Conservation (phyloP, 2,797 vertebrate genomes). For the Amazonetta brasiliensis region DNA sequence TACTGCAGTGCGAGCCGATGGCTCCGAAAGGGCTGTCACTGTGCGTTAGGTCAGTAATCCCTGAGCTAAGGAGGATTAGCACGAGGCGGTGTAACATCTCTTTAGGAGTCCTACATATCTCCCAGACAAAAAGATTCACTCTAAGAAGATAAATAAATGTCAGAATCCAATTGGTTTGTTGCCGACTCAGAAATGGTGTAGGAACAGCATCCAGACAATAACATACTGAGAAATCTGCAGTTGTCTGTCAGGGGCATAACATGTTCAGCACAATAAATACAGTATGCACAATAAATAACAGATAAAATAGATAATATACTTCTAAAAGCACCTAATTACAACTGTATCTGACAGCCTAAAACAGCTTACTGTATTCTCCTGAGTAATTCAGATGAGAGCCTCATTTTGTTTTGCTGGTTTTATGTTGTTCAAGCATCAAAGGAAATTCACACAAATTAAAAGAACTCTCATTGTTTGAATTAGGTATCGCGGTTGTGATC, state of each 20-base stretch:
- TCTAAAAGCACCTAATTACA: constrained; percentile 54
- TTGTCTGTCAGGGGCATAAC: neutral
- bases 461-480: neutral
- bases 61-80: constrained; percentile 2
- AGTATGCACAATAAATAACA: constrained; percentile 16
- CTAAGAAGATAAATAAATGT: neutral
- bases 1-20: rapidly evolving
- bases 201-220: neutral
- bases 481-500: neutral
- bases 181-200: neutral
- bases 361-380: neutral
- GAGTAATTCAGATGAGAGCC: neutral
- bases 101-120: constrained; percentile 3
- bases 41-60: constrained; percentile 22
- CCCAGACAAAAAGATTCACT: neutral
- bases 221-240: neutral
- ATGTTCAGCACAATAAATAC: neutral
- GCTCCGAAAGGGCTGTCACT: neutral
- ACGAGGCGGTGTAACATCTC: neutral
- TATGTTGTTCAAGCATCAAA: constrained; percentile 6
- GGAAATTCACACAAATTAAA: neutral
- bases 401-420: constrained; percentile 22
- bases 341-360: neutral
- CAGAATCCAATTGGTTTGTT: neutral
- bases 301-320: constrained; percentile 29